These are phyloP conservation scores for Synanthedon vespiformis DNA, from an alignment of 2,888 invertebrate species.

Conservation along the genomic window DNA sequence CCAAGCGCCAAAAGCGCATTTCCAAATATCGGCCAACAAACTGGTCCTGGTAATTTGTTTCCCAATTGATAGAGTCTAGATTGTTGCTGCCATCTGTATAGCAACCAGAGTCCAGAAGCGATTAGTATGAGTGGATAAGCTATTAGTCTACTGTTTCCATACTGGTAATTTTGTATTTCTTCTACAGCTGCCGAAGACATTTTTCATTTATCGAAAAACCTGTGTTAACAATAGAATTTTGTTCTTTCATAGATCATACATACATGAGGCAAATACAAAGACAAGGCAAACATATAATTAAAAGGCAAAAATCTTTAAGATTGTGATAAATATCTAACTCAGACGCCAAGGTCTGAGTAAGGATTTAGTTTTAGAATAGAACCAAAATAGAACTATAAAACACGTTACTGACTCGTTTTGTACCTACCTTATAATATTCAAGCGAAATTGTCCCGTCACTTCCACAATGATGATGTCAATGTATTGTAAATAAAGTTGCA, in stretches of 20 bases:
- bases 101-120: conserved; percentile 33
- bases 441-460: not conserved
- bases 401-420: too few relatives aligned
- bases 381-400: too few relatives aligned
- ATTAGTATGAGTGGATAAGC: conserved; percentile 39
- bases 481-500: not conserved
- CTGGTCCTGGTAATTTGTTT: conserved; percentile 77
- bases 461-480: not conserved
- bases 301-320: too few relatives aligned
- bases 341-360: too few relatives aligned
- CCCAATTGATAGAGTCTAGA: conserved; percentile 70
- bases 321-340: too few relatives aligned
- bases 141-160: conserved; percentile 20
- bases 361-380: too few relatives aligned
- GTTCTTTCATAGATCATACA: not conserved
- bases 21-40: conserved; percentile 75
- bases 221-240: not conserved
- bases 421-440: too few relatives aligned
- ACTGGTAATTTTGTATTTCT: conserved; percentile 10
- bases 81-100: conserved; percentile 61
- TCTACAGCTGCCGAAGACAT: conserved; percentile 22
- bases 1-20: conserved; percentile 76
- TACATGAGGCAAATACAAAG: too few relatives aligned
- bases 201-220: not conserved
- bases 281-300: too few relatives aligned